phyloP scores from a whole-genome alignment of 2,113 vertebrate genomes.

The Phylloscopus whistleri region DNA sequence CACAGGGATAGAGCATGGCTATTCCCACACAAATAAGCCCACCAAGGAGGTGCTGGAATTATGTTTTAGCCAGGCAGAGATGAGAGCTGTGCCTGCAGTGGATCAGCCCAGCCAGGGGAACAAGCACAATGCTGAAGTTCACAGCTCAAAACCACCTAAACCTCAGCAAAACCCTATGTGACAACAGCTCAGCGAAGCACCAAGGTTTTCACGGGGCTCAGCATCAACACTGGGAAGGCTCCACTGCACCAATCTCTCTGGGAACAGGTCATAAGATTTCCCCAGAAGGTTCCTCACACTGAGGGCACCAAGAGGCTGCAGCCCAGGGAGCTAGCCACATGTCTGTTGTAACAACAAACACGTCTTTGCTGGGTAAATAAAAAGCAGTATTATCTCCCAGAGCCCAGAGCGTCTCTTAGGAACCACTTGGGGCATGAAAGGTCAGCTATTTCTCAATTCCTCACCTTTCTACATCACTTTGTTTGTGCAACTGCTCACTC shows the following conservation, averaged over 20 bases:
- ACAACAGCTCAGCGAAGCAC: neutral
- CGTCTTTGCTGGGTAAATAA: conserved; percentile 31
- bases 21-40: neutral
- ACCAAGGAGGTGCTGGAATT: neutral
- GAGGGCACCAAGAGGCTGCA: neutral
- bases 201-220: neutral
- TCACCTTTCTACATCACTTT: conserved; percentile 31
- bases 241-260: neutral
- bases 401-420: neutral
- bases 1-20: neutral
- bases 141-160: neutral
- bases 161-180: neutral
- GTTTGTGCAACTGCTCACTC: conserved; percentile 35
- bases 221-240: neutral
- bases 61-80: neutral
- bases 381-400: neutral
- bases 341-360: conserved; percentile 5
- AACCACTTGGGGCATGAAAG: neutral
- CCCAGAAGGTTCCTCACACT: neutral
- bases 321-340: neutral
- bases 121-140: neutral
- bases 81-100: neutral
- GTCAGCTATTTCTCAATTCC: conserved; percentile 42
- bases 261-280: neutral
- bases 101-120: neutral